phyloP scores from a whole-genome alignment of 2,797 vertebrate species.

The Cossypha polioptera region DNA sequence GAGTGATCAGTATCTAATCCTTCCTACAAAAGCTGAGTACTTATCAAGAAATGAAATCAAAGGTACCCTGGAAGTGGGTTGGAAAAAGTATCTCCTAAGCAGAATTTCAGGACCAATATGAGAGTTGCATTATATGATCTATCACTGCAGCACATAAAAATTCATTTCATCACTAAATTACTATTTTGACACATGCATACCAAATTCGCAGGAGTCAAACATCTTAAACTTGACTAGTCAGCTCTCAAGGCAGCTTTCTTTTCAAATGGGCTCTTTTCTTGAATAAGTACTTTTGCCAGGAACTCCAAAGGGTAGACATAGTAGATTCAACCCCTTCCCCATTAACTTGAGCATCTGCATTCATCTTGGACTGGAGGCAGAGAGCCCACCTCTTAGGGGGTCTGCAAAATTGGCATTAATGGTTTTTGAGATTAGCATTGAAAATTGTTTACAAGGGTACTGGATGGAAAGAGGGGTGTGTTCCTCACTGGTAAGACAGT shows the following conservation, averaged over 20 bases:
- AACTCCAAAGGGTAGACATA: neutral
- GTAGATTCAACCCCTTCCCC: neutral
- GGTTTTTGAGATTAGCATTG: neutral
- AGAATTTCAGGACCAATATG: neutral
- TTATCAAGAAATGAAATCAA: neutral
- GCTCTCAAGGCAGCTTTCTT: neutral
- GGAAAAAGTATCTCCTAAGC: neutral
- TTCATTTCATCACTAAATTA: neutral
- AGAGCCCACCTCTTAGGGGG: neutral
- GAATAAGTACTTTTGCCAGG: neutral
- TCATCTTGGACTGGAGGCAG: neutral
- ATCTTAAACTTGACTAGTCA: neutral
- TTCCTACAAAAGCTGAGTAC: neutral
- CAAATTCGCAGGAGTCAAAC: neutral
- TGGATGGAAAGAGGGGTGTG: neutral
- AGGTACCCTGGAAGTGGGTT: neutral
- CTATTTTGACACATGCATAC: neutral
- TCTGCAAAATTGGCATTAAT: neutral
- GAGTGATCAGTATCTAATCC: neutral
- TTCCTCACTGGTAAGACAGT: rapidly evolving
- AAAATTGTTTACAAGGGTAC: neutral
- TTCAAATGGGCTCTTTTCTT: neutral
- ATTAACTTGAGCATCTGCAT: neutral
- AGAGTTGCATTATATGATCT: neutral
- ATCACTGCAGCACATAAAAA: neutral